Evolutionary conservation across 2,113 vertebrate genomes (phyloP).

Genomic region (Polypterus bichir): DNA sequence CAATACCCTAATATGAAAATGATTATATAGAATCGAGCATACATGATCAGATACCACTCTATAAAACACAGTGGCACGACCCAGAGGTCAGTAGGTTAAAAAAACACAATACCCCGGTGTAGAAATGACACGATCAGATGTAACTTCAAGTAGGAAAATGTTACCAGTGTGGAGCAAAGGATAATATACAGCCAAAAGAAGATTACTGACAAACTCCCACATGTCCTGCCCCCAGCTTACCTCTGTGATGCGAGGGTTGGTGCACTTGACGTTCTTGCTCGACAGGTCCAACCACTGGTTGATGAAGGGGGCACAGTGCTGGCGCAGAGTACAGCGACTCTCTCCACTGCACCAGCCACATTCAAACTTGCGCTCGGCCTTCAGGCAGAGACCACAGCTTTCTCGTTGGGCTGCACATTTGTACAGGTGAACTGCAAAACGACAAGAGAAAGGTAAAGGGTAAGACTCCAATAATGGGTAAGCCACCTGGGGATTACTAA

Average conservation of each 20-base stretch:
- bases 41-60: no score
- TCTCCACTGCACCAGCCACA: conserved; percentile 90
- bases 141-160: no score
- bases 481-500: no score
- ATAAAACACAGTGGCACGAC: no score
- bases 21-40: no score
- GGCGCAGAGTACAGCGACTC: conserved; percentile 65
- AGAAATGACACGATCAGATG: no score
- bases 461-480: accelerated
- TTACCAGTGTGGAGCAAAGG: no score
- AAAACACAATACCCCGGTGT: no score
- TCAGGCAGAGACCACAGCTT: conserved; percentile 93
- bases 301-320: conserved; percentile 60
- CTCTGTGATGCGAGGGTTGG: conserved; percentile 93
- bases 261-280: conserved; percentile 82
- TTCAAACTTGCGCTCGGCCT: conserved; percentile 84
- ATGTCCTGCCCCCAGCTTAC: conserved; percentile 38
- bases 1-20: no score
- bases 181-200: no score
- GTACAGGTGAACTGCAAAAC: conserved; percentile 78
- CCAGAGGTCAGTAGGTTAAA: no score
- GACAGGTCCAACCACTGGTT: conserved; percentile 86
- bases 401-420: conserved; percentile 90
- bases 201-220: no score
- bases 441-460: not conserved